phyloP scores from a whole-genome alignment of 2,888 invertebrate genomes.

The Spisula solida region DNA sequence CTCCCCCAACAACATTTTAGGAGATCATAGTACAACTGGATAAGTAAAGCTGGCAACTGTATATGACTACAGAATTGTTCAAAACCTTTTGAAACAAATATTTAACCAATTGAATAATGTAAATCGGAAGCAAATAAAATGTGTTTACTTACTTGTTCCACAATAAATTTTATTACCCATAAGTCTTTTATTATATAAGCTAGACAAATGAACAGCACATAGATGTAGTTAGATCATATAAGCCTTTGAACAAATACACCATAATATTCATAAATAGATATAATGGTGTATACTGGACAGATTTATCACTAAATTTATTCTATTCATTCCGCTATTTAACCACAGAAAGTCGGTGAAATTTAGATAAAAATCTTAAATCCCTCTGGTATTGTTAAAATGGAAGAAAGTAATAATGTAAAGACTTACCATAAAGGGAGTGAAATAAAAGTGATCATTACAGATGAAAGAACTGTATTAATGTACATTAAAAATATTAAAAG shows the following conservation, averaged over 20 bases:
- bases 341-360: neutral
- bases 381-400: neutral
- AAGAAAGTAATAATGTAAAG: neutral
- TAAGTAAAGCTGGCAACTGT: too few relatives aligned
- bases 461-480: neutral
- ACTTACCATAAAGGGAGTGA: neutral
- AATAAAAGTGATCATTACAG: neutral
- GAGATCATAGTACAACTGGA: too few relatives aligned
- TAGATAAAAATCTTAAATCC: constrained; percentile 4
- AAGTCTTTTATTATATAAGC: too few relatives aligned
- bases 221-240: neutral
- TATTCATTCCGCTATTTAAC: neutral
- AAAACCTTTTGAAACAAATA: too few relatives aligned
- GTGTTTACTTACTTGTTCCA: too few relatives aligned
- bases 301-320: neutral
- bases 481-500: too few relatives aligned
- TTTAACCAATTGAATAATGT: too few relatives aligned
- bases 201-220: too few relatives aligned
- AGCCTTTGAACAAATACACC: constrained; percentile 7
- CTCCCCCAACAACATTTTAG: too few relatives aligned
- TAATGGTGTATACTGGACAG: neutral
- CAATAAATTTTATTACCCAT: too few relatives aligned
- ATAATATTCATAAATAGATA: constrained; percentile 1
- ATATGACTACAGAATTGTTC: too few relatives aligned
- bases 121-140: too few relatives aligned